Base-by-base conservation (phyloP, 2,888 invertebrate species). In the Caenorhabditis sp. region DNA sequence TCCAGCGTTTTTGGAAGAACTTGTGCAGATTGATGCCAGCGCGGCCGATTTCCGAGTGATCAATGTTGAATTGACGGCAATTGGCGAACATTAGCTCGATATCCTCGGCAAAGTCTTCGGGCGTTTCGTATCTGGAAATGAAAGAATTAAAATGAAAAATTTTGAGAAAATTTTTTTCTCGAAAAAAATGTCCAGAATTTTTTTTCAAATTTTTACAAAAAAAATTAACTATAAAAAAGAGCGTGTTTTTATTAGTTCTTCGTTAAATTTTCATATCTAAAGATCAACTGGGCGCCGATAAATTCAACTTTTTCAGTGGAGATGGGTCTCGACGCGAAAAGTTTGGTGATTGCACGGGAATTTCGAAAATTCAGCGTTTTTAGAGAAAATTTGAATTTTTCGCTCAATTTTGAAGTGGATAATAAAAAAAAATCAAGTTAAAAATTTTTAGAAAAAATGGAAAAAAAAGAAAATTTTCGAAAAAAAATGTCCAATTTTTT, bases 61-160 rank as follows among this genome's bases (percentile, higher is more conserved):
- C 98, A 92, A 98, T 98, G 93, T 98, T 98, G 93, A 98, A 98
- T 69, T 96, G 96, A 92, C 97, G 97, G 93, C 98, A 98, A 93
- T 98, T 98, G 93, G 96, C 95, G 94, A 98, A 98, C 91, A 98
- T 97, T 87, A 97, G 95, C 9, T 96, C 94, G 22, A 97, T 95
- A 93, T 98, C 98, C 1, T 95, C 94, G 79, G 96, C 95, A 93
- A 98, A 98, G 87, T 97, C 97, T 84, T 96, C 96, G 83, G 95
- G 95, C 83, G 95, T 95, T 93, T 96, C 97, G 93, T 98, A 98
- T 87, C 97, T 97, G 90, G 9, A 47, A 47, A n/a, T n/a, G n/a
- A n/a, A n/a, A n/a, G n/a, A n/a, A n/a, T n/a, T n/a, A n/a, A 47
- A 47, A 47, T 47, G n/a, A 18, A 18, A 9, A 9, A 2, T n/a